Percentiles rank a stretch among this genome's conserved stretches.
phyloP scores from a whole-genome alignment of 2,888 invertebrate species.

The Mermis nigrescens region DNA sequence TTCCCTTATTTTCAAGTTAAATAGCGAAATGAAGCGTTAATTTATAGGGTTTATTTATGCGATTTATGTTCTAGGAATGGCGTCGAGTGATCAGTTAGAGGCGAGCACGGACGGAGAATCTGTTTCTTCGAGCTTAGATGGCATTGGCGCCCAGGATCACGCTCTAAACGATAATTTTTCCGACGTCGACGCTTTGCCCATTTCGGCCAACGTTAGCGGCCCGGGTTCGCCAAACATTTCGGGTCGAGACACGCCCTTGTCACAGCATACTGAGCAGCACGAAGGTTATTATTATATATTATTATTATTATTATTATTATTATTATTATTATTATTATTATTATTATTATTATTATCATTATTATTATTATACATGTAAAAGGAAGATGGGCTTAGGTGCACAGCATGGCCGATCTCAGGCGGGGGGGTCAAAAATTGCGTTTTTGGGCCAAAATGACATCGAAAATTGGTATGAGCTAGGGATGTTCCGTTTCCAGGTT shows the following conservation, averaged over 20 bases:
- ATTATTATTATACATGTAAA: no score
- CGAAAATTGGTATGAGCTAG: no score
- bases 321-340: neutral
- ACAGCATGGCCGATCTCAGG: no score
- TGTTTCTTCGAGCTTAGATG: slow-evolving; percentile 61
- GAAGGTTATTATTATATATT: no score
- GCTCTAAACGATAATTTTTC: slow-evolving; percentile 62
- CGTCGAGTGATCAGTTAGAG: slow-evolving; percentile 77
- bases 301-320: neutral
- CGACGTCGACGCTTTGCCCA: slow-evolving; percentile 55
- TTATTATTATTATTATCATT: no score
- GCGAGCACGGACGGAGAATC: slow-evolving; percentile 51
- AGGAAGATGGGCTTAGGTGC: no score
- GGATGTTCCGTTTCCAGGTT: no score
- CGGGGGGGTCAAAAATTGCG: no score
- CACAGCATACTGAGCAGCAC: slow-evolving; percentile 44
- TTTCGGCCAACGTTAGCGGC: slow-evolving; percentile 66
- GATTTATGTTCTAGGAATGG: neutral
- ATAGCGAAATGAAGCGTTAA: no score
- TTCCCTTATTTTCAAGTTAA: no score
- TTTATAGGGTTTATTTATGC: no score
- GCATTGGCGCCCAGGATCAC: slow-evolving; percentile 8
- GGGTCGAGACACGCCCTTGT: slow-evolving; percentile 72
- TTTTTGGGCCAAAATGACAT: no score
- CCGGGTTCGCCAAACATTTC: slow-evolving; percentile 37